These are phyloP conservation scores for Buathra laborator DNA, from an alignment of 2,888 invertebrate genomes.

Conservation along the genomic window DNA sequence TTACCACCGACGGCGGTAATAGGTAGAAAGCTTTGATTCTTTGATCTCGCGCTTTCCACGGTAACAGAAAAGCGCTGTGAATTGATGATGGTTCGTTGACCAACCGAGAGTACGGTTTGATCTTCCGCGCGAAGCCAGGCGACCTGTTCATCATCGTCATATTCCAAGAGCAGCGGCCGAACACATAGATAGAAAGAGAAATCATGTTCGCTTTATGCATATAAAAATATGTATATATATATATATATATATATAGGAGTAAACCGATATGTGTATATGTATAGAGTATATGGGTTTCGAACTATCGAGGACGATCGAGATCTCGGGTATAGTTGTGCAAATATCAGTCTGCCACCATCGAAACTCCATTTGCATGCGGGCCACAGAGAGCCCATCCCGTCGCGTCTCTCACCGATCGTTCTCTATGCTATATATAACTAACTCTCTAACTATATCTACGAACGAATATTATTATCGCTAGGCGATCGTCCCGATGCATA, in stretches of 20 bases:
- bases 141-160: slow-evolving; percentile 86
- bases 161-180: slow-evolving; percentile 45
- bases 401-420: slow-evolving; percentile 11
- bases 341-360: slow-evolving; percentile 64
- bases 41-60: slow-evolving; percentile 81
- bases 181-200: slow-evolving; percentile 38
- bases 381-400: slow-evolving; percentile 37
- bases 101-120: slow-evolving; percentile 91
- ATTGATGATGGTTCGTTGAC: slow-evolving; percentile 91
- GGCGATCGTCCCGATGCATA: slow-evolving; percentile 69
- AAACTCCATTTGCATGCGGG: slow-evolving; percentile 72
- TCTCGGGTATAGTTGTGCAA: slow-evolving; percentile 67
- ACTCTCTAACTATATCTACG: slow-evolving; percentile 24
- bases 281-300: slow-evolving; percentile 42
- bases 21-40: slow-evolving; percentile 75
- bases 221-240: slow-evolving; percentile 10
- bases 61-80: slow-evolving; percentile 90
- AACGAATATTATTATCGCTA: slow-evolving; percentile 66
- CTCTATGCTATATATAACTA: slow-evolving; percentile 20
- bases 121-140: slow-evolving; percentile 92
- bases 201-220: slow-evolving; percentile 28
- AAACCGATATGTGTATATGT: slow-evolving; percentile 27
- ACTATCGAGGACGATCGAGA: slow-evolving; percentile 63
- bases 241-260: slow-evolving; percentile 7
- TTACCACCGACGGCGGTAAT: slow-evolving; percentile 54